Conservation (phyloP, 2,113 vertebrate genomes). For the Myrmecobius fasciatus region DNA sequence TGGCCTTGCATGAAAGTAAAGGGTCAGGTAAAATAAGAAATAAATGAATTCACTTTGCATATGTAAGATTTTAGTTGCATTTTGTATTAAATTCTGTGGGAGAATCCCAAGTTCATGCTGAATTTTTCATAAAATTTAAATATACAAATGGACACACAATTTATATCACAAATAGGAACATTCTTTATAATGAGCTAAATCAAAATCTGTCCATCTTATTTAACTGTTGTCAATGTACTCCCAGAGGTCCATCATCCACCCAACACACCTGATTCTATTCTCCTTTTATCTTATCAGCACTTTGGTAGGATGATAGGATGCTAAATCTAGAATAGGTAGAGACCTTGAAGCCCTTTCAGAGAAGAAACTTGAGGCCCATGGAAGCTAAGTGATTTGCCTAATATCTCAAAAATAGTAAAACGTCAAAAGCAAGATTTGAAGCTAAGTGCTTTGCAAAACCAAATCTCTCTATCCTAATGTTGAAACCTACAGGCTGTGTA, state of each 20-base stretch:
- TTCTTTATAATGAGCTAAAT: not conserved
- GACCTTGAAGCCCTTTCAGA: not conserved
- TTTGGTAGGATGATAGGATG: not conserved
- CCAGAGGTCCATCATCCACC: not conserved
- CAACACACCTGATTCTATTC: not conserved
- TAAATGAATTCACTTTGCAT: not conserved
- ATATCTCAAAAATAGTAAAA: not conserved
- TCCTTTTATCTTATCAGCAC: not conserved
- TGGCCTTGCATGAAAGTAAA: not conserved
- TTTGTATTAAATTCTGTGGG: not conserved
- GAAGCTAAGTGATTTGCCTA: not conserved
- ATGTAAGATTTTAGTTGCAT: not conserved
- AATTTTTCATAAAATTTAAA: not conserved
- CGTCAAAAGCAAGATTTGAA: constrained; percentile 47
- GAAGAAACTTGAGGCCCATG: constrained; percentile 20
- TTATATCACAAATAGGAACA: not conserved
- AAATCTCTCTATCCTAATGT: not conserved
- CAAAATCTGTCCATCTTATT: not conserved
- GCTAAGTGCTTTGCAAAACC: not conserved
- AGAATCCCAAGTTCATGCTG: not conserved
- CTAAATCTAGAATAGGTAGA: not conserved
- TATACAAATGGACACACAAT: not conserved
- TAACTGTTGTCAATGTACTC: not conserved
- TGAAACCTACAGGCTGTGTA: not conserved
- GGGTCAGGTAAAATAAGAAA: not conserved